Conservation (phyloP, 2,888 invertebrate species). For the Cremastobaeus sp. region DNA sequence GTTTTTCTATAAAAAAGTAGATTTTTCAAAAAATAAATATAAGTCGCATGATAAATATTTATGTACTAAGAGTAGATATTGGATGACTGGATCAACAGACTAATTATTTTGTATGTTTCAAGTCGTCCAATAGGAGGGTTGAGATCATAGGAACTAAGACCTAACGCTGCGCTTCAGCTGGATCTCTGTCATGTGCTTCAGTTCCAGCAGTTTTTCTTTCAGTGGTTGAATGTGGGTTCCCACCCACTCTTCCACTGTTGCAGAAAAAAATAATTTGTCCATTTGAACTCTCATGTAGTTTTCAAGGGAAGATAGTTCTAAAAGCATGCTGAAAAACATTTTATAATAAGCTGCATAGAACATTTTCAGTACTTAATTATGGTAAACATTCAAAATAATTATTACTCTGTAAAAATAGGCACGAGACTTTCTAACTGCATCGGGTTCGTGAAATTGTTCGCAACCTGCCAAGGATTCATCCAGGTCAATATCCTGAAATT, state of each 20-base stretch:
- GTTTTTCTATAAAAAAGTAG: too few species aligned
- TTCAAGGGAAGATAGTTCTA: slow-evolving; percentile 80
- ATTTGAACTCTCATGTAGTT: slow-evolving; percentile 80
- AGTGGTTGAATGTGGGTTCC: slow-evolving; percentile 81
- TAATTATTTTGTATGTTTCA: slow-evolving; percentile 46
- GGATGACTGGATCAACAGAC: slow-evolving; percentile 23
- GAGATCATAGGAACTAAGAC: slow-evolving; percentile 31
- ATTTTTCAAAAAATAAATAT: too few species aligned
- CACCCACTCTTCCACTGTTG: slow-evolving; percentile 82
- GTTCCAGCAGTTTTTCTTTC: slow-evolving; percentile 78
- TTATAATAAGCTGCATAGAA: background rate
- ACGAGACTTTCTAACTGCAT: slow-evolving; percentile 82
- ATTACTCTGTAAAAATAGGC: slow-evolving; percentile 82
- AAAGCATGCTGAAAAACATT: slow-evolving; percentile 77
- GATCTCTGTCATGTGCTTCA: slow-evolving; percentile 80
- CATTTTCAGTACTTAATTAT: background rate
- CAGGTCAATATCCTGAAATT: slow-evolving; percentile 82
- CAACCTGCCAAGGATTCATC: slow-evolving; percentile 86
- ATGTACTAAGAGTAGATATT: background rate
- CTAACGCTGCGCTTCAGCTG: slow-evolving; percentile 78
- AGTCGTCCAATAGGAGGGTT: background rate
- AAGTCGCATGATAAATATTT: too few species aligned
- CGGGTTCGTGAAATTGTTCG: slow-evolving; percentile 82
- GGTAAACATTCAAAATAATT: slow-evolving; percentile 53
- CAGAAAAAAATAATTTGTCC: slow-evolving; percentile 80